Base-by-base conservation (phyloP, 2,797 vertebrate species). In the Oophaga sylvatica region DNA sequence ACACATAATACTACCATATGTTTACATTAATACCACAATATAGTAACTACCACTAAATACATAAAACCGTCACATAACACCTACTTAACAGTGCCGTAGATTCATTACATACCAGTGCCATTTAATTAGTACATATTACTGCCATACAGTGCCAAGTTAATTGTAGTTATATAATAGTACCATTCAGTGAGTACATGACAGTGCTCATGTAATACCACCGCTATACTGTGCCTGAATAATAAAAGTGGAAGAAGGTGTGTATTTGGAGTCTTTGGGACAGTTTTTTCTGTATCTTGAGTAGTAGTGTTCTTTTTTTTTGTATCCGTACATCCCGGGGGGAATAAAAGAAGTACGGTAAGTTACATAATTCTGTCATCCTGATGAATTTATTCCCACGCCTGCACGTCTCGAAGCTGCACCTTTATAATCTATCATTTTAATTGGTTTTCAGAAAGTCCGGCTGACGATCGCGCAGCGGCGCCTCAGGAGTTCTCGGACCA, bases 351-450 rank as follows among this genome's bases (percentile, higher is more conserved):
- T 35, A 78, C 26, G 26, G 26, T 26, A 15, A 45, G 87, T 91
- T 90, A 89, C 86, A 85, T 90, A 89, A 90, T 78, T 19, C 59
- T 68, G 77, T 57, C 80, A 87, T 62, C 53, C 91, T 62, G 90
- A 90, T 89, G 81, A 89, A 90, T 90, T 83, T 84, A 90, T 89
- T 89, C 85, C 65, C 82, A 75, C 53, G 80, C 15, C 81, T 12
- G 31, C 29, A 78, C 53, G 83, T 84, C 65, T 85, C n/a, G 77
- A 86, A 26, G 56, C 73, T 3, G 57, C 62, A 85, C 84, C 70
- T 84, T 57, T 45, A 84, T 90, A 88, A 90, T 90, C 87, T 87
- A 91, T 90, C 90, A 90, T 90, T 90, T 90, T 90, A 91, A 91
- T 91, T 91, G 89, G 90, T 90, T 89, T 89, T 87, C 75, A 83